Conservation (phyloP, 2,113 vertebrate species). For the Sinocyclocheilus anophthalmus region DNA sequence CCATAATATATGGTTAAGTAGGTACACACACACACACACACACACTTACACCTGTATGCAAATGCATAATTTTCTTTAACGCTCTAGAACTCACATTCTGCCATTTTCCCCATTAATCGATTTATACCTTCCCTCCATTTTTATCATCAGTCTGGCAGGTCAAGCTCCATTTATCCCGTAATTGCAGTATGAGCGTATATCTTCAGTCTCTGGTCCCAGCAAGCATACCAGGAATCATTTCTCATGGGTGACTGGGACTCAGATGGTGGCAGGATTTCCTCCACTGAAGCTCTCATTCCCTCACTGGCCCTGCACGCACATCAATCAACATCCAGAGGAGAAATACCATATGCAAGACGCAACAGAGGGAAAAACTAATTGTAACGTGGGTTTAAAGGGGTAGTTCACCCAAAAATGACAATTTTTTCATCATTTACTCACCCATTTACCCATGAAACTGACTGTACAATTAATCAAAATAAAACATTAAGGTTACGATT, state of each 20-base stretch:
- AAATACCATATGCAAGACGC: neutral
- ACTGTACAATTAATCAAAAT: neutral
- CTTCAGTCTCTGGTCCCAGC: neutral
- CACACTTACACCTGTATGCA: neutral
- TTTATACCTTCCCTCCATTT: constrained; percentile 1
- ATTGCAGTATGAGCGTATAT: neutral
- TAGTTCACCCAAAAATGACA: neutral
- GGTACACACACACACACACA: neutral
- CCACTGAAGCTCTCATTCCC: neutral
- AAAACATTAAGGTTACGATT: neutral
- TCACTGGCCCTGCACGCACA: neutral
- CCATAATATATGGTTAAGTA: no score
- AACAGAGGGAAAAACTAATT: neutral
- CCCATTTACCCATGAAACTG: neutral
- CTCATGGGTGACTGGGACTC: neutral
- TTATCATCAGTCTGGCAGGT: neutral
- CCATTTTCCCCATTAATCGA: neutral
- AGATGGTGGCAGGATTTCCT: constrained; percentile 18
- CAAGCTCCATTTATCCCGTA: constrained; percentile 4
- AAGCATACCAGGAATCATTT: neutral
- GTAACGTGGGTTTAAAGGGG: neutral
- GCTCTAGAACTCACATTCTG: neutral
- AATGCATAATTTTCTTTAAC: neutral
- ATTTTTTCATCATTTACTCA: neutral
- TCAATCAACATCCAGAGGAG: neutral